Percentiles rank a stretch among this genome's conserved stretches.
These are phyloP conservation scores for Andrena praecox DNA, from an alignment of 2,888 invertebrate species.

Conservation along the genomic window DNA sequence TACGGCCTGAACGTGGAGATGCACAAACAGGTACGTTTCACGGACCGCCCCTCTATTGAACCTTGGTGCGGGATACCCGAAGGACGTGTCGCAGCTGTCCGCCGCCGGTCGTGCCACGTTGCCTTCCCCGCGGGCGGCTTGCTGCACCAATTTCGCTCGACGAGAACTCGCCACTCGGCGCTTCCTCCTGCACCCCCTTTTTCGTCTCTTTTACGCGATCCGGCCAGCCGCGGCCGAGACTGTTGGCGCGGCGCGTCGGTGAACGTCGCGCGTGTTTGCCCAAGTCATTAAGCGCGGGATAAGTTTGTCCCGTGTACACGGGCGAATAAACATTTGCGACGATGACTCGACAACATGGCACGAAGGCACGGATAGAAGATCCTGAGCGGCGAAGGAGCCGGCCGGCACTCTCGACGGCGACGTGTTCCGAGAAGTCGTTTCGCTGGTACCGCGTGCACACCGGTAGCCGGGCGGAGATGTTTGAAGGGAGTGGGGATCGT, in stretches of 20 bases:
- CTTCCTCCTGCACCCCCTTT: background rate
- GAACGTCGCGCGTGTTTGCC: constrained; percentile 69
- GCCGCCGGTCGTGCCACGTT: background rate
- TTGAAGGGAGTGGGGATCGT: constrained; percentile 7
- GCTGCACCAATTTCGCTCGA: constrained; percentile 2
- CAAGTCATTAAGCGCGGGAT: constrained; percentile 69
- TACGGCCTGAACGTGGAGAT: constrained; percentile 98
- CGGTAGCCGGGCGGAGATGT: constrained; percentile 33
- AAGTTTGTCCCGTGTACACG: constrained; percentile 69
- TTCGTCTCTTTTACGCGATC: constrained; percentile 9
- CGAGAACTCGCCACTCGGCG: background rate
- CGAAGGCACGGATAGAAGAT: constrained; percentile 47
- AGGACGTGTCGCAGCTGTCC: constrained; percentile 10
- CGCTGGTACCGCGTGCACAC: constrained; percentile 34
- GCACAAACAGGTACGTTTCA: constrained; percentile 93
- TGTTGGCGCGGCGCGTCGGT: constrained; percentile 38
- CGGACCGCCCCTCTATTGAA: too few species aligned
- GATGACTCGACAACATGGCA: constrained; percentile 67
- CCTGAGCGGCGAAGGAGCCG: constrained; percentile 17
- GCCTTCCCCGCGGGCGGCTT: background rate
- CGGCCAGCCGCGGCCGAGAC: background rate
- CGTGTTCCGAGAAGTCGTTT: constrained; percentile 49
- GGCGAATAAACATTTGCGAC: constrained; percentile 71
- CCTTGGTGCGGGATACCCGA: background rate
- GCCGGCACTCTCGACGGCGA: constrained; percentile 40